Base-by-base conservation (phyloP, 2,888 invertebrate genomes). In the Sceliomorpha sp. region DNA sequence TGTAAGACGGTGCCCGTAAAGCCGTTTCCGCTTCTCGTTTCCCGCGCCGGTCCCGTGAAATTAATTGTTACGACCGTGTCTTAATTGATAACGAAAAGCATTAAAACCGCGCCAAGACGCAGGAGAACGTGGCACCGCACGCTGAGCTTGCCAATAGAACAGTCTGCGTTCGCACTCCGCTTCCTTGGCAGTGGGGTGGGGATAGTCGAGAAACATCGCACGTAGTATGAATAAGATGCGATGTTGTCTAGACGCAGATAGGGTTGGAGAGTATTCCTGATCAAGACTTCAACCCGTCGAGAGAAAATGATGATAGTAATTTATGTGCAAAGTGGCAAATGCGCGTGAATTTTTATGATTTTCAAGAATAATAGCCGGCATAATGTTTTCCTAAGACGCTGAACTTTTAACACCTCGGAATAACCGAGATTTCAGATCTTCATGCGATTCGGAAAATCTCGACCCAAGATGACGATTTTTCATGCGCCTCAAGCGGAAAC, bases 41-140 rank as follows among this genome's bases (percentile, higher is more conserved):
- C 77, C 73, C 70, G 47, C 58, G 40, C 55, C 68, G 63, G 66
- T 62, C 60, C 75, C 77, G 40, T 62, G 75, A 77, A 81, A 84
- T 84, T 83, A 84, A 84, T 84, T 83, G 81, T 80, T 74, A 76
- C 77, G 74, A 74, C 74, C 76, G 75, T 76, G 78, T 75, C 77
- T 82, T 84, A 84, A 84, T 84, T 85, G 84, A 84, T 83, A 83
- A 83, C 80, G 80, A 77, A 78, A 62, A 60, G 74, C 81, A 79
- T 83, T 82, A 83, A 81, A 80, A 81, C 78, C 73, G 76, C 73
- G 62, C 72, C 58, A 47, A 62, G 58, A 32, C 47, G 47, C 1
- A 40, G 42, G 24, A 47, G 26, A 36, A 24, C 20, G 29, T 42
- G 39, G 20, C 40, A 34, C 24, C 59, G 32, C 42, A 27, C 17